A percentile compares a stretch with the other conserved stretches of the same genome.
These are phyloP conservation scores for Tholera decimalis DNA, from an alignment of 2,888 invertebrate species.

Conservation along the genomic window DNA sequence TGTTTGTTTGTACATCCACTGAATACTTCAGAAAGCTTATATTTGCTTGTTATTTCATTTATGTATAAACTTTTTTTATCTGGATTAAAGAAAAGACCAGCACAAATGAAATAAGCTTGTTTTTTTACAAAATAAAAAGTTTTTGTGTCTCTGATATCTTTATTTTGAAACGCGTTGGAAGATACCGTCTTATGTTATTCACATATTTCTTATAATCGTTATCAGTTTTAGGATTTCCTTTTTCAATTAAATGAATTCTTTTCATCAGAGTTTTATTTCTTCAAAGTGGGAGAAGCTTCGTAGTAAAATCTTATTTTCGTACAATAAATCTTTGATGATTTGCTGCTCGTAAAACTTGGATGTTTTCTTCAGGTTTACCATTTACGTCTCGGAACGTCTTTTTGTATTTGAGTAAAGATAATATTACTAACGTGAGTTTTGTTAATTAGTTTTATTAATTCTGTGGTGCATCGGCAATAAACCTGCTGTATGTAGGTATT, in stretches of 20 bases:
- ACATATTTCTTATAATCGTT: constrained; percentile 13
- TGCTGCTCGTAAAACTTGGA: constrained; percentile 48
- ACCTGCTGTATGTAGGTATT: no score
- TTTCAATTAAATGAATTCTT: constrained; percentile 33
- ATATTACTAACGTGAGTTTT: not conserved
- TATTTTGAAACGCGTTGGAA: not conserved
- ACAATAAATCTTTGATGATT: constrained; percentile 59
- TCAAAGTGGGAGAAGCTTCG: constrained; percentile 35
- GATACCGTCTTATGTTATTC: not conserved
- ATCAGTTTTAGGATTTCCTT: constrained; percentile 16
- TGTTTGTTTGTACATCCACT: constrained; percentile 42
- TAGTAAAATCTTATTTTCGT: constrained; percentile 49
- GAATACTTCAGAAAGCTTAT: constrained; percentile 20
- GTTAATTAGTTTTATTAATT: constrained; percentile 7
- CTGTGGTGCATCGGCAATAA: no score
- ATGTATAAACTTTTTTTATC: constrained; percentile 26
- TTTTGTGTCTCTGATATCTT: not conserved
- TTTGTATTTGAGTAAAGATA: constrained; percentile 35
- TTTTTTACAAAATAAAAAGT: constrained; percentile 11
- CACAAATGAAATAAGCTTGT: not conserved
- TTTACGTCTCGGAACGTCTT: constrained; percentile 9
- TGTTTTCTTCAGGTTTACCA: constrained; percentile 41
- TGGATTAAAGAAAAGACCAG: constrained; percentile 5
- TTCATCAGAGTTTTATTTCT: constrained; percentile 42
- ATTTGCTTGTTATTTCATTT: constrained; percentile 29